These are phyloP conservation scores for Drosophila paranaensis DNA, from an alignment of 2,888 invertebrate species.

Conservation along the genomic window DNA sequence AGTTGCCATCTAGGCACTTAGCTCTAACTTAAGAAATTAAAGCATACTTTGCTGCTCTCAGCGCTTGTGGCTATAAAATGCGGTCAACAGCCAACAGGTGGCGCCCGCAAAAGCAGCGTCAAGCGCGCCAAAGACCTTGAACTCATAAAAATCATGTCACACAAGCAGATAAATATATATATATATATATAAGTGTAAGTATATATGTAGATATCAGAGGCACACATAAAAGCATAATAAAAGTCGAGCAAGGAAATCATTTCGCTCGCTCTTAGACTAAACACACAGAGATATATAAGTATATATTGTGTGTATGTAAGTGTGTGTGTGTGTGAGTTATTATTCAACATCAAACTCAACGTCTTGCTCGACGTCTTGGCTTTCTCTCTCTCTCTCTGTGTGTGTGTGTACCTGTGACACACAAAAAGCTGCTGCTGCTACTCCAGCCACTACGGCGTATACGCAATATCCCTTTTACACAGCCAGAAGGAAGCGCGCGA, in stretches of 20 bases:
- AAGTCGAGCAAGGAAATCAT: constrained; percentile 72
- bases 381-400: constrained; percentile 16
- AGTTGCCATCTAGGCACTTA: constrained; percentile 20
- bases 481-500: not conserved
- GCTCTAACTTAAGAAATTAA: constrained; percentile 41
- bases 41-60: constrained; percentile 37
- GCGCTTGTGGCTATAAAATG: constrained; percentile 33
- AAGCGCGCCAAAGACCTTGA: constrained; percentile 79
- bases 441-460: constrained; percentile 47
- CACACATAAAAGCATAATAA: constrained; percentile 59
- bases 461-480: constrained; percentile 63
- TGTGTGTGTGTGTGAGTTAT: constrained; percentile 64
- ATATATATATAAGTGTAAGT: constrained; percentile 10
- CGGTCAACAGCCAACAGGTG: constrained; percentile 73
- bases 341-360: constrained; percentile 58
- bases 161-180: constrained; percentile 22
- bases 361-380: constrained; percentile 60
- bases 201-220: constrained; percentile 19
- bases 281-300: constrained; percentile 12
- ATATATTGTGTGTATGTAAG: constrained; percentile 23
- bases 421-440: constrained; percentile 45
- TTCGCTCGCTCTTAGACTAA: constrained; percentile 71
- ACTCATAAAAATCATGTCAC: constrained; percentile 82
- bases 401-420: constrained; percentile 57
- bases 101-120: constrained; percentile 64